A percentile compares a stretch with the other conserved stretches of the same genome.
Conservation (phyloP, 1,140 invertebrate species). For the Delia radicum region DNA sequence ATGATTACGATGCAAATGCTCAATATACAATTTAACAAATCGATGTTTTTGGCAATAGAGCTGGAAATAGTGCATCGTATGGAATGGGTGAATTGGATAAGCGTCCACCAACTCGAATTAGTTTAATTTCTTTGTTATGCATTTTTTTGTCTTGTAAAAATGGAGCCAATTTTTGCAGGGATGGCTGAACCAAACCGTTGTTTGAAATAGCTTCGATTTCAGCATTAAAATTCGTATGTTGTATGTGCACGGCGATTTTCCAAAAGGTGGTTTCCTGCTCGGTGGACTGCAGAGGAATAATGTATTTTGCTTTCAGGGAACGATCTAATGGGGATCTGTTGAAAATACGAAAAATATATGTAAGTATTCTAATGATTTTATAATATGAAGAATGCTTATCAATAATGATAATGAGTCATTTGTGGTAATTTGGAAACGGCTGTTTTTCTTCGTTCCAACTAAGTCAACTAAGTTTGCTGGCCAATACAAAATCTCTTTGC, state of each 20-base stretch:
- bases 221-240: not conserved
- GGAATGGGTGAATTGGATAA: not conserved
- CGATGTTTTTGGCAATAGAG: not conserved
- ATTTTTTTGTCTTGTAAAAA: constrained; percentile 11
- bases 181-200: no score
- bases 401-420: no score
- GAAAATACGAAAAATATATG: not conserved
- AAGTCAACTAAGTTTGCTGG: no score
- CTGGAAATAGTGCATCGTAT: constrained; percentile 22
- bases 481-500: no score
- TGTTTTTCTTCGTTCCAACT: no score
- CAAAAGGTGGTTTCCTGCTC: not conserved
- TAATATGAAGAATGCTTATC: constrained; percentile 14
- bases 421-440: no score
- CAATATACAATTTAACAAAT: not conserved
- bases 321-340: not conserved
- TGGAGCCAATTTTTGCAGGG: no score
- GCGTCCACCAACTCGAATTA: constrained; percentile 19
- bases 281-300: not conserved
- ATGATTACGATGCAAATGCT: constrained; percentile 8
- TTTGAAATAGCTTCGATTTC: not conserved
- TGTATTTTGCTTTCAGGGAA: not conserved
- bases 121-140: not conserved
- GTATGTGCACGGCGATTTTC: not conserved
- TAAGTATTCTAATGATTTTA: not conserved